Evolutionary conservation across 2,888 invertebrate genomes (phyloP).

Genomic region (Apocheima hispidaria): DNA sequence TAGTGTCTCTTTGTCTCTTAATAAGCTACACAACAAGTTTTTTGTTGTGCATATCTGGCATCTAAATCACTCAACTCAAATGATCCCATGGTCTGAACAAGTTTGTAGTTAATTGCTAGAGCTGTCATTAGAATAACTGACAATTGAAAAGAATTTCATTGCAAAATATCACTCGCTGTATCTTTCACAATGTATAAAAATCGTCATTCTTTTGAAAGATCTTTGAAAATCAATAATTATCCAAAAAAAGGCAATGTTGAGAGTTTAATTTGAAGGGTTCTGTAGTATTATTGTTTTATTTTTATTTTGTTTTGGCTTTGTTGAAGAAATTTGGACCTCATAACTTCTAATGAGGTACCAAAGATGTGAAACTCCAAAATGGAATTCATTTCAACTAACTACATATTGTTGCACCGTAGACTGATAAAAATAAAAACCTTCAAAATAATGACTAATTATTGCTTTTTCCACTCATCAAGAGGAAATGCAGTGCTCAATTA

Average conservation of each 20-base stretch:
- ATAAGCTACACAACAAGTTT: too few relatives aligned
- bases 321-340: not conserved
- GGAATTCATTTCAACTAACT: constrained; percentile 4
- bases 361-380: constrained; percentile 1
- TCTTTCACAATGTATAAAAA: too few relatives aligned
- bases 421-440: constrained; percentile 1
- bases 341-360: too few relatives aligned
- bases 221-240: not conserved
- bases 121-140: not conserved
- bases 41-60: too few relatives aligned
- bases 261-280: too few relatives aligned
- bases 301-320: not conserved
- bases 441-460: constrained; percentile 54
- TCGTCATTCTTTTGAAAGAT: too few relatives aligned
- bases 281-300: too few relatives aligned
- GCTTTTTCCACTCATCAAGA: constrained; percentile 75
- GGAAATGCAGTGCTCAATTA: constrained; percentile 83
- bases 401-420: constrained; percentile 1
- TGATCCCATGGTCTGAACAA: too few relatives aligned
- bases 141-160: constrained; percentile 17
- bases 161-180: not conserved
- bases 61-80: too few relatives aligned
- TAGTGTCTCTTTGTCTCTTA: too few relatives aligned
- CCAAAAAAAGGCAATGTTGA: too few relatives aligned
- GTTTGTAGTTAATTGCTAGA: constrained; percentile 4